Conservation (phyloP, 37 sponge, comb jelly and placozoan species). For the Axinella damicornis region DNA sequence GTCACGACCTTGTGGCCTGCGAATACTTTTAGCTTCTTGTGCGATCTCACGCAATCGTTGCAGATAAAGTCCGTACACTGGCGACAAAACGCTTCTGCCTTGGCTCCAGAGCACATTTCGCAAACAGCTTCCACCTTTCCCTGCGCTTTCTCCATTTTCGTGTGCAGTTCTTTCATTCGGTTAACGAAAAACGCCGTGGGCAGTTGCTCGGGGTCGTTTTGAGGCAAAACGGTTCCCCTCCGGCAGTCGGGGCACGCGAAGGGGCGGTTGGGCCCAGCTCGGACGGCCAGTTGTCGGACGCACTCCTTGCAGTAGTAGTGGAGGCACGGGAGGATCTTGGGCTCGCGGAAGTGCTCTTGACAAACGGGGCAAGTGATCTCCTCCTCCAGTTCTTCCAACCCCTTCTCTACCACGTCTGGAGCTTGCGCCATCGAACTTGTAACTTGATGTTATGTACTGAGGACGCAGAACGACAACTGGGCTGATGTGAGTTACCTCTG, state of each 20-base stretch:
- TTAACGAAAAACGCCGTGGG: slow-evolving; percentile 41
- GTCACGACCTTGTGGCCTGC: slow-evolving; percentile 14
- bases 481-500: too few relatives aligned
- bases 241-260: slow-evolving; percentile 51
- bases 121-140: slow-evolving; percentile 42
- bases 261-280: slow-evolving; percentile 1
- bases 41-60: slow-evolving; percentile 10
- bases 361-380: slow-evolving; percentile 53
- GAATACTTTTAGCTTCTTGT: slow-evolving; percentile 23
- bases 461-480: too few relatives aligned
- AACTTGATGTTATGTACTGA: too few relatives aligned
- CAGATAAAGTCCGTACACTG: slow-evolving; percentile 47
- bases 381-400: slow-evolving; percentile 27
- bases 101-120: slow-evolving; percentile 13
- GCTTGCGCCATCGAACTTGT: neutral
- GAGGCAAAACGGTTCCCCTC: slow-evolving; percentile 18
- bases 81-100: slow-evolving; percentile 32
- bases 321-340: slow-evolving; percentile 54
- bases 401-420: slow-evolving; percentile 1
- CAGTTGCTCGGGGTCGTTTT: slow-evolving; percentile 12
- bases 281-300: slow-evolving; percentile 20
- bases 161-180: slow-evolving; percentile 11
- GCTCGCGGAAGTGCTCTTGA: slow-evolving; percentile 32
- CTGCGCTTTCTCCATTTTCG: slow-evolving; percentile 13
- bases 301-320: slow-evolving; percentile 62